phyloP scores from a whole-genome alignment of 2,888 invertebrate species.

The Neoscelio sp. region DNA sequence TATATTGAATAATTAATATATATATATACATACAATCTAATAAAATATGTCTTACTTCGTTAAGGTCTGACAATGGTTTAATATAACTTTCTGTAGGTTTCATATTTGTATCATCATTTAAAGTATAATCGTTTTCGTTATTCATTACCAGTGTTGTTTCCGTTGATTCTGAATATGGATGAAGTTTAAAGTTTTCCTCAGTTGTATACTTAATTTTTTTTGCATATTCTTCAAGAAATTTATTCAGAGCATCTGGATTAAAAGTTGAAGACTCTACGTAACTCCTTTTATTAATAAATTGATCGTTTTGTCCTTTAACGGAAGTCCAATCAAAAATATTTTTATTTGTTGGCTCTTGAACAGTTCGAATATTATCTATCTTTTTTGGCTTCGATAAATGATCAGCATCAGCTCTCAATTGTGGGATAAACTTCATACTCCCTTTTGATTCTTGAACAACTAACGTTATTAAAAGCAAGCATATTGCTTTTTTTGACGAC shows the following conservation, averaged over 20 bases:
- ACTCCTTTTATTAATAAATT: constrained; percentile 71
- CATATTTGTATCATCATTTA: constrained; percentile 15
- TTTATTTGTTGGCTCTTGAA: constrained; percentile 66
- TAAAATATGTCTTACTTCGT: constrained; percentile 36
- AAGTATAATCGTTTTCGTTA: constrained; percentile 25
- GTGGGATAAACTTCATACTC: constrained; percentile 56
- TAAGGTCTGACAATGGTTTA: constrained; percentile 19
- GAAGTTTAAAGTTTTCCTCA: constrained; percentile 70
- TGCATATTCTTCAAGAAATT: constrained; percentile 86
- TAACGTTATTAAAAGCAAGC: constrained; percentile 71
- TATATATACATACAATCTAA: no score
- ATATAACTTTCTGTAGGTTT: constrained; percentile 43
- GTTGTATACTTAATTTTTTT: constrained; percentile 84
- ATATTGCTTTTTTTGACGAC: constrained; percentile 71
- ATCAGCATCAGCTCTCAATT: constrained; percentile 71
- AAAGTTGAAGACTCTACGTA: constrained; percentile 81
- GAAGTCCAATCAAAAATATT: constrained; percentile 81
- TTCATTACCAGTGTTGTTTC: constrained; percentile 28
- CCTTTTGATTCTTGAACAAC: constrained; percentile 29
- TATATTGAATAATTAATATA: constrained; percentile 7
- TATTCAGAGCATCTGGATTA: constrained; percentile 86
- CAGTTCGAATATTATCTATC: constrained; percentile 60
- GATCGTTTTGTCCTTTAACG: constrained; percentile 71
- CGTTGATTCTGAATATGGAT: constrained; percentile 67
- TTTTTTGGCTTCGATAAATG: constrained; percentile 70